Evolutionary conservation across 2,797 vertebrate species (phyloP), one percentile per base, ranked within the genome.

Genomic region (Gymnodraco acuticeps): DNA sequence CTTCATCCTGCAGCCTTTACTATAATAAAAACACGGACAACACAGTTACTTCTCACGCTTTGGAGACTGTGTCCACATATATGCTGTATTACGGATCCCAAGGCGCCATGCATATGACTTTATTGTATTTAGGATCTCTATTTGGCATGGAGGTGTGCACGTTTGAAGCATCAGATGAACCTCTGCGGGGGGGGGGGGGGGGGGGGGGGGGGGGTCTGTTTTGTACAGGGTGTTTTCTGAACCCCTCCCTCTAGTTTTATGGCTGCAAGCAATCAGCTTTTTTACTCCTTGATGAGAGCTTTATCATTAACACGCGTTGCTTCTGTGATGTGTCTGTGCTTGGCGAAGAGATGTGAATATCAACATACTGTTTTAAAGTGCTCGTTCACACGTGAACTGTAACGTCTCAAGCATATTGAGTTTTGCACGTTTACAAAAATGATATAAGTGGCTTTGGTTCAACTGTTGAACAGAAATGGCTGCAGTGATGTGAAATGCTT

Each of bases 81-180:
- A 86, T 88, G 88, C 91, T 91, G 90, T 88, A 81, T 87, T 82
- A 70, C 56, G 78, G 70, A 83, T 77, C 83, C 91, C 80, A 73
- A 68, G 46, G 86, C 89, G 74, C 79, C 86, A 75, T 77, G 67
- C 80, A 56, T 81, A 84, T 75, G 20, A 84, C 84, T 17, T 76
- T 89, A 91, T 88, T 92, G 91, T 93, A 90, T 86, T 88, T 76
- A 75, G 42, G 70, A 66, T 80, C 42, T 86, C 54, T 80, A 68
- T 73, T 75, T 75, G 62, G 89, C 86, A 91, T 91, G 85, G 70
- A 77, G 59, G 78, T 80, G 58, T 90, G 91, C 91, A 92, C 89
- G 89, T 83, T 62, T 75, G 64, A 54, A 78, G 58, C 74, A 48
- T 88, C 66, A 62, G n/a, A 31, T 16, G 23, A 82, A 66, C 41